Conservation (phyloP, 1,140 invertebrate species). For the Drosophila rufa region DNA sequence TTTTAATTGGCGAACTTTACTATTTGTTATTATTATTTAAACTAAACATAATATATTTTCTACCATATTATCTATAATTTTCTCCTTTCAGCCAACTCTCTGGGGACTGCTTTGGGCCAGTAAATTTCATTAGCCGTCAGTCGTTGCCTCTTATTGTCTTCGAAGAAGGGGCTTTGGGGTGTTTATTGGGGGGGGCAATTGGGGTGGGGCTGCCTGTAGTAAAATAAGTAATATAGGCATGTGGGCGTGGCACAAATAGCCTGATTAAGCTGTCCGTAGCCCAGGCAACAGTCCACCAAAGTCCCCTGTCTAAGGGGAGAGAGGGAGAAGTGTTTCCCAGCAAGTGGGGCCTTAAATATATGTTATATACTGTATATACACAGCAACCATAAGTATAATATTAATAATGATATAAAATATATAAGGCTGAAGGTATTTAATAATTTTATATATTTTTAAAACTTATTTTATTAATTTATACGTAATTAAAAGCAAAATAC, state of each 20-base stretch:
- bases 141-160: conserved; percentile 71
- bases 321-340: neutral
- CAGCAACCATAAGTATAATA: neutral
- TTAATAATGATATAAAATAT: neutral
- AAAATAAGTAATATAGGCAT: conserved; percentile 14
- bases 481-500: no score
- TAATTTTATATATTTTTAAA: no score
- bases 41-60: no score
- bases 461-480: no score
- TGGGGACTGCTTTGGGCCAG: conserved; percentile 28
- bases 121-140: conserved; percentile 72
- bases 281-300: conserved; percentile 25
- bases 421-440: no score
- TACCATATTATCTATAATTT: no score
- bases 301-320: neutral
- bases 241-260: conserved; percentile 66
- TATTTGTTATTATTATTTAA: no score
- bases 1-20: no score
- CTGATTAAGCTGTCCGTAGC: conserved; percentile 50
- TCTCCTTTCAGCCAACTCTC: no score
- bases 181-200: neutral
- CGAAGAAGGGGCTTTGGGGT: neutral
- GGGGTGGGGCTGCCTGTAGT: neutral
- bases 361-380: neutral
- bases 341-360: neutral